phyloP scores from a whole-genome alignment of 1,140 invertebrate genomes.

The Apocrypta bakeri region DNA sequence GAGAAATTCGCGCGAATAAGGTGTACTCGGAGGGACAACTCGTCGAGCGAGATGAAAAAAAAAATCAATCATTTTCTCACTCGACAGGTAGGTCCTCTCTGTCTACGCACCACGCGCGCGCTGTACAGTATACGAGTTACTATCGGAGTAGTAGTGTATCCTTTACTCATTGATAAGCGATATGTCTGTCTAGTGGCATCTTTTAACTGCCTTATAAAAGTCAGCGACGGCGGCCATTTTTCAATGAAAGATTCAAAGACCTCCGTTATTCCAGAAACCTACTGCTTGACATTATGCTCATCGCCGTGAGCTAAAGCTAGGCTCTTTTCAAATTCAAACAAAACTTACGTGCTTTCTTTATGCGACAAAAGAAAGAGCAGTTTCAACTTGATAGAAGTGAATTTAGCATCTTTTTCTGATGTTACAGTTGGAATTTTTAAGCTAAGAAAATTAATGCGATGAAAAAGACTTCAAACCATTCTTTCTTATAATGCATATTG shows the following conservation, averaged over 20 bases:
- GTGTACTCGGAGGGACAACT: no score
- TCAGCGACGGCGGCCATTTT: conserved; percentile 43
- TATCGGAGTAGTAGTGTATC: conserved; percentile 55
- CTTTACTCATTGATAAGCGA: conserved; percentile 66
- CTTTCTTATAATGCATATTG: not conserved
- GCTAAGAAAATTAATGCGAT: not conserved
- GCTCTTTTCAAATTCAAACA: conserved; percentile 28
- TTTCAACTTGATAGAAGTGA: not conserved
- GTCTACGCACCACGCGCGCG: conserved; percentile 2
- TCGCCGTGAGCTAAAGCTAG: not conserved
- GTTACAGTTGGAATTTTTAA: not conserved
- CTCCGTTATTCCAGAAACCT: not conserved
- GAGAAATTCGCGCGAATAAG: not conserved
- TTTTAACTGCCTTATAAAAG: conserved; percentile 46
- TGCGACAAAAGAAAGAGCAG: not conserved
- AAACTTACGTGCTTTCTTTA: conserved; percentile 28
- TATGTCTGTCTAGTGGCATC: conserved; percentile 63
- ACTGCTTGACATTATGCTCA: not conserved
- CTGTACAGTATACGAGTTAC: not conserved
- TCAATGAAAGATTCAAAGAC: conserved; percentile 60
- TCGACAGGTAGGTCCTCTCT: not conserved
- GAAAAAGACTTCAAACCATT: not conserved
- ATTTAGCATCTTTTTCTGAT: not conserved
- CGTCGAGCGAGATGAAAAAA: conserved; percentile 5
- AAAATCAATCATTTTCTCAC: conserved; percentile 30